A percentile compares a stretch with the other conserved stretches of the same genome.
These are phyloP conservation scores for Brenthis ino DNA, from an alignment of 2,888 invertebrate species.

Conservation along the genomic window DNA sequence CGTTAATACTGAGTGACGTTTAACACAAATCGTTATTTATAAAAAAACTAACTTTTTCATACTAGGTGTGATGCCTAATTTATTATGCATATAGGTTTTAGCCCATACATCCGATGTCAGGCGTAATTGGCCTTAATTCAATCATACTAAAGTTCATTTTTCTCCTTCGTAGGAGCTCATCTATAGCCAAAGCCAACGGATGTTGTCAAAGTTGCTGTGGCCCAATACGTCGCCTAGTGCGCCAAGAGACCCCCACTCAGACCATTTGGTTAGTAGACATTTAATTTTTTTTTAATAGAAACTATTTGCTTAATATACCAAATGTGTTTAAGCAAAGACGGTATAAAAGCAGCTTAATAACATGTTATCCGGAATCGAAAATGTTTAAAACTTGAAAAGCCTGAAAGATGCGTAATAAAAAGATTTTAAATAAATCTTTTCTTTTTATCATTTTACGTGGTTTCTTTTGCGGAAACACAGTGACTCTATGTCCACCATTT, in stretches of 20 bases:
- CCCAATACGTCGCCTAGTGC: conserved; percentile 80
- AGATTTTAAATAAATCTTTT: no score
- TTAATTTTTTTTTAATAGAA: conserved; percentile 55
- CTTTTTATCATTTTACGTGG: no score
- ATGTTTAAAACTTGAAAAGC: no score
- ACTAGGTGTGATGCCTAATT: conserved; percentile 3
- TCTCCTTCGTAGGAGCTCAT: conserved; percentile 83
- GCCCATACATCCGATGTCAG: conserved; percentile 44
- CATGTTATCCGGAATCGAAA: not conserved
- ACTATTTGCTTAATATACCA: conserved; percentile 4
- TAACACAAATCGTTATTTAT: not conserved
- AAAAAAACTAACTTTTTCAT: not conserved
- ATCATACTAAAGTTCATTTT: conserved; percentile 76
- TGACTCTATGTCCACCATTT: no score
- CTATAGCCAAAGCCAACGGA: conserved; percentile 83
- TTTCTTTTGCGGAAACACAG: no score
- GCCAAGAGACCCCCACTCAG: conserved; percentile 80
- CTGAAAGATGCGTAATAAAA: no score
- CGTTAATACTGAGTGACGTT: not conserved
- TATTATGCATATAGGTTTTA: conserved; percentile 17
- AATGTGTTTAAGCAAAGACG: conserved; percentile 6
- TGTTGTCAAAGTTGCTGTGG: conserved; percentile 83
- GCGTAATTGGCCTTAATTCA: conserved; percentile 65
- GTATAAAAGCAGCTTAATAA: conserved; percentile 9
- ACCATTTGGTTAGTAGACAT: conserved; percentile 82